phyloP scores from a whole-genome alignment of 2,113 vertebrate species.

The Embiotoca jacksoni region DNA sequence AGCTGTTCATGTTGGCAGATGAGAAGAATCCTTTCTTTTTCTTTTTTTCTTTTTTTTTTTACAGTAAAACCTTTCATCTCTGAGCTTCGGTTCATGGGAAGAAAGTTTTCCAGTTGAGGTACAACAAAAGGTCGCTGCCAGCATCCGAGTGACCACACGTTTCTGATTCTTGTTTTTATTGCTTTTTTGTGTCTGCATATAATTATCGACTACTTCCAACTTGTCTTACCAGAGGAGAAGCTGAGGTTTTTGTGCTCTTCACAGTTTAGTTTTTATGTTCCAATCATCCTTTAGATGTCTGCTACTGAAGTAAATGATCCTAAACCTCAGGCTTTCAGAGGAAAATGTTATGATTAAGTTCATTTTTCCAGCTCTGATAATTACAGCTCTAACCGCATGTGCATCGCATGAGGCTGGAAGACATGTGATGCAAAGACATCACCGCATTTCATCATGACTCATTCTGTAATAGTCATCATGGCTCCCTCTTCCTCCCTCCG shows the following conservation, averaged over 20 bases:
- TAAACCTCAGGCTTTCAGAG: constrained; percentile 48
- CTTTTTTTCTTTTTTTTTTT: constrained; percentile 13
- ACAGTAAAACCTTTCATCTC: constrained; percentile 47
- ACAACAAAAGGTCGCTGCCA: constrained; percentile 2
- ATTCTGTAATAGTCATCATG: not conserved
- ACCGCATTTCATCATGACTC: constrained; percentile 18
- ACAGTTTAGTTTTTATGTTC: constrained; percentile 34
- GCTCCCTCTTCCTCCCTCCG: constrained; percentile 3
- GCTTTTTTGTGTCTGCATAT: constrained; percentile 29
- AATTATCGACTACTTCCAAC: constrained; percentile 46
- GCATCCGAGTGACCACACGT: constrained; percentile 12
- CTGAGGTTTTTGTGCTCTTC: constrained; percentile 37
- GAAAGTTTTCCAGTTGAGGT: constrained; percentile 39
- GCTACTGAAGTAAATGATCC: constrained; percentile 54
- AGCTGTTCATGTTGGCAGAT: constrained; percentile 55
- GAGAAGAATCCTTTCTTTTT: not conserved
- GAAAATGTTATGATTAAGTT: constrained; percentile 67
- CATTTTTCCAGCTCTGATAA: constrained; percentile 48
- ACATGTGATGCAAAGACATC: constrained; percentile 16
- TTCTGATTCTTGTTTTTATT: constrained; percentile 47
- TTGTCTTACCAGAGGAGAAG: constrained; percentile 13
- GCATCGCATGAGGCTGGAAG: constrained; percentile 1
- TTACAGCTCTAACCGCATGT: constrained; percentile 33
- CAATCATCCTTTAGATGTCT: constrained; percentile 35
- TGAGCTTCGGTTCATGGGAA: constrained; percentile 9